Conservation (phyloP, 1,140 invertebrate genomes). For the Eriocheir sinensis region DNA sequence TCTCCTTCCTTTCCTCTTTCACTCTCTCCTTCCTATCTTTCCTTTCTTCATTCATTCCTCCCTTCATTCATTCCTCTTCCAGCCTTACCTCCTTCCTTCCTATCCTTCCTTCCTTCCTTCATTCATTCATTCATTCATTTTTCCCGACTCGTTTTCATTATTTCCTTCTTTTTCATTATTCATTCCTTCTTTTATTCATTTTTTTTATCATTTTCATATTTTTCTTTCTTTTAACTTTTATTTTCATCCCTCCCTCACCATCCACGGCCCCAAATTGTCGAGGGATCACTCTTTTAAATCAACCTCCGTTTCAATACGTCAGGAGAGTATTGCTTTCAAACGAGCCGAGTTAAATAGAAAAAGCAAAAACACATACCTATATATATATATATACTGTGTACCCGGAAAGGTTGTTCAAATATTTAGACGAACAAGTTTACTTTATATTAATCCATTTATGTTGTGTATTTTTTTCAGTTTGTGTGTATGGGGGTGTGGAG, state of each 20-base stretch:
- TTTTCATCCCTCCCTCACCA: not conserved
- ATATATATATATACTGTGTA: too few relatives aligned
- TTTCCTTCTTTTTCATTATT: not conserved
- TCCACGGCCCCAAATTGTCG: too few relatives aligned
- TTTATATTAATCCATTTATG: too few relatives aligned
- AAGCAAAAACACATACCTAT: too few relatives aligned
- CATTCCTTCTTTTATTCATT: not conserved
- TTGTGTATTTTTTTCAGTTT: too few relatives aligned
- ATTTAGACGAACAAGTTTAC: too few relatives aligned
- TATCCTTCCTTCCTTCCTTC: not conserved
- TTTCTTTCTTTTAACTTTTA: not conserved
- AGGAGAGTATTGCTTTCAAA: too few relatives aligned
- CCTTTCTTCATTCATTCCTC: not conserved
- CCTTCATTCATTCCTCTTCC: not conserved
- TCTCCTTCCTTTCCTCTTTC: not conserved
- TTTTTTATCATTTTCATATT: not conserved
- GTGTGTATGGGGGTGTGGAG: too few relatives aligned
- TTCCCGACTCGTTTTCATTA: not conserved
- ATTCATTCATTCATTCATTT: not conserved
- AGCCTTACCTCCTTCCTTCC: not conserved
- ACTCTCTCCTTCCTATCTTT: not conserved
- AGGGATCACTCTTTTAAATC: too few relatives aligned
- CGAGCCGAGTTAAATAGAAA: too few relatives aligned
- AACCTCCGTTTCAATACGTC: too few relatives aligned
- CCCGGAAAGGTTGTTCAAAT: too few relatives aligned